Evolutionary conservation across 2,113 vertebrate genomes (phyloP), one percentile per base, ranked within the genome.

Genomic region (Laterallus jamaicensis): DNA sequence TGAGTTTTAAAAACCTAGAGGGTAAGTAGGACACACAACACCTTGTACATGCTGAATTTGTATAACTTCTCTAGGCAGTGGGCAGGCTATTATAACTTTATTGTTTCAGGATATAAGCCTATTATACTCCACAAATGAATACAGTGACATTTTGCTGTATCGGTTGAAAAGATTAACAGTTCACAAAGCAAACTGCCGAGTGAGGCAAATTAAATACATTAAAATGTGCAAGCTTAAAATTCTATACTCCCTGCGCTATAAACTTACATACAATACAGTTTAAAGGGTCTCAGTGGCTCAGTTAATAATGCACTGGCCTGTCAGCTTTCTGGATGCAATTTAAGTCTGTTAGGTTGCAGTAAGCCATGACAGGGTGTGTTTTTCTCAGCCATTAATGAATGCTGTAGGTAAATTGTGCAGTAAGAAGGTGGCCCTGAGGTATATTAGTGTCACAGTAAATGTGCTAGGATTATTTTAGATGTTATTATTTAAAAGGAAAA

Each of bases 51-150:
- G 80, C 78, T 71, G 95, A 95, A 96, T 96, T 92, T 85, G 89
- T 92, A 86, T 73, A 96, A 90, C 84, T 97, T 94, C 81, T 94
- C 64, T 67, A 92, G 95, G 91, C 92, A 96, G 84, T 10, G 39
- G 86, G 96, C 93, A 98, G 86, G 93, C 97, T 97, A 96, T 98
- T 97, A 97, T 73, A 97, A 95, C 69, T 97, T 98, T 97, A 98
- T 98, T 98, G 98, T 98, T 98, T 98, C 93, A 95, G 95, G 77
- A 96, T 97, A 97, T 97, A 97, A 97, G 93, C 97, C 97, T 97
- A 98, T 98, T 98, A 98, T 95, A 90, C 50, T 96, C 87, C 11
- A 42, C 90, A 98, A 97, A 97, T 97, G 97, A 97, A 97, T 97
- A 98, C 86, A 94, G 95, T 98, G 97, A 97, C 97, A 98, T 97